Base-by-base conservation (phyloP, 2,888 invertebrate genomes). In the Andrena praecox region DNA sequence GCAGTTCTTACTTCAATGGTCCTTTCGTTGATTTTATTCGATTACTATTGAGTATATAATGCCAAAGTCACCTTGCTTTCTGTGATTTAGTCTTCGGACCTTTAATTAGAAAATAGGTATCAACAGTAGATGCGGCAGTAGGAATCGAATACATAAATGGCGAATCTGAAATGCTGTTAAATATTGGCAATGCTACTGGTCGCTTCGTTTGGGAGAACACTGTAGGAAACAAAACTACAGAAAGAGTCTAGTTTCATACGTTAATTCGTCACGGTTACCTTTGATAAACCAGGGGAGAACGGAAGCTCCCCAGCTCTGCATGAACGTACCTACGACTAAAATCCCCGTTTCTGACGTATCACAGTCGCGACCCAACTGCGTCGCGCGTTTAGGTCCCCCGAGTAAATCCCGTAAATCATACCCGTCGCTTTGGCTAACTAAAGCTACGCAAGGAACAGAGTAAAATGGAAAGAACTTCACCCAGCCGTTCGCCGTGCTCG, bases 311-410 rank as follows among this genome's bases (percentile, higher is more conserved):
- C 71, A 73, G 59, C 63, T 24, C 60, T 7, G 20, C 8, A 4
- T 4, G 42, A 2, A 1, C 42, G 8, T 24, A 24, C 42, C 5
- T 24, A 24, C 64, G 31, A 68, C 60, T n/a, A 54, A 71, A 72
- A 35, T 31, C 62, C 68, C 69, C 67, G 48, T 24, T 85, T 42
- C 66, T 52, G 50, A 54, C 52, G 66, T 85, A 86, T 86, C 80
- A 82, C 77, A 85, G 77, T 77, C 33, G 59, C 70, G 63, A 76
- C 56, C 77, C 29, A 8, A 66, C 77, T 72, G 63, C 70, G 59
- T 63, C 68, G 66, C 68, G 66, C 54, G 54, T 60, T 84, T 84
- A 75, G 69, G 64, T 80, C 73, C 80, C 42, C 75, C 68, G 60
- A 67, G 73, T 68, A 27, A 56, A 12, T 75, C 29, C 31, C 31